Conservation (phyloP, 1,140 invertebrate genomes). For the Cydia splendana region DNA sequence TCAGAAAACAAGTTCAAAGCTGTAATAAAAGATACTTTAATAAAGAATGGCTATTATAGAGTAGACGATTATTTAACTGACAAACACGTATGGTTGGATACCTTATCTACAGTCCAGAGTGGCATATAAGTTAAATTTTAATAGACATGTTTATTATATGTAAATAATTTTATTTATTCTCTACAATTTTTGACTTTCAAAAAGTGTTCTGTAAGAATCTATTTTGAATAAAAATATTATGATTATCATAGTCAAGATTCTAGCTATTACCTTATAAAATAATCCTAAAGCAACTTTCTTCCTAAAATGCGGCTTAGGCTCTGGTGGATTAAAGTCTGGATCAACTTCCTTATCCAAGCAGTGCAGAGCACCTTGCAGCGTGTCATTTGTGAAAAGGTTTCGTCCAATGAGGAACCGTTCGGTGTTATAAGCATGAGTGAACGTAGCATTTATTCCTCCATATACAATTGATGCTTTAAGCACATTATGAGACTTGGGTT, state of each 20-base stretch:
- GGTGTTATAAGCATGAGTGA: conserved; percentile 85
- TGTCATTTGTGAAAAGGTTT: conserved; percentile 68
- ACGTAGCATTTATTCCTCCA: conserved; percentile 83
- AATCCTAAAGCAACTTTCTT: conserved; percentile 81
- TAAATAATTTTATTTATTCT: too few relatives aligned
- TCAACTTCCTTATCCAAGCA: conserved; percentile 81
- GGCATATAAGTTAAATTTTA: too few relatives aligned
- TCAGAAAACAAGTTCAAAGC: too few relatives aligned
- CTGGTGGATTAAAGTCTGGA: conserved; percentile 82
- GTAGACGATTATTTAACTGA: too few relatives aligned
- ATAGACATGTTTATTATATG: too few relatives aligned
- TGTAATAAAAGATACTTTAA: too few relatives aligned
- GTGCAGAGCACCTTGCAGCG: conserved; percentile 79
- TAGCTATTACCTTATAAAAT: conserved; percentile 84
- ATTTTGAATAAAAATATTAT: too few relatives aligned
- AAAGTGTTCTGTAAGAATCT: too few relatives aligned
- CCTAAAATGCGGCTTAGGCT: conserved; percentile 82
- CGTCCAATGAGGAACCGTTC: conserved; percentile 82
- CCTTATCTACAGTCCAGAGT: too few relatives aligned
- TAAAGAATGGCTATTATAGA: too few relatives aligned
- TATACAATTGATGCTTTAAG: conserved; percentile 79
- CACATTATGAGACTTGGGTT: conserved; percentile 51
- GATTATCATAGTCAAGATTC: background rate
- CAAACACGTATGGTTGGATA: too few relatives aligned
- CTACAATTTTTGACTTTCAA: too few relatives aligned